Conservation (phyloP, 2,113 vertebrate species). For the Xerus inauris region DNA sequence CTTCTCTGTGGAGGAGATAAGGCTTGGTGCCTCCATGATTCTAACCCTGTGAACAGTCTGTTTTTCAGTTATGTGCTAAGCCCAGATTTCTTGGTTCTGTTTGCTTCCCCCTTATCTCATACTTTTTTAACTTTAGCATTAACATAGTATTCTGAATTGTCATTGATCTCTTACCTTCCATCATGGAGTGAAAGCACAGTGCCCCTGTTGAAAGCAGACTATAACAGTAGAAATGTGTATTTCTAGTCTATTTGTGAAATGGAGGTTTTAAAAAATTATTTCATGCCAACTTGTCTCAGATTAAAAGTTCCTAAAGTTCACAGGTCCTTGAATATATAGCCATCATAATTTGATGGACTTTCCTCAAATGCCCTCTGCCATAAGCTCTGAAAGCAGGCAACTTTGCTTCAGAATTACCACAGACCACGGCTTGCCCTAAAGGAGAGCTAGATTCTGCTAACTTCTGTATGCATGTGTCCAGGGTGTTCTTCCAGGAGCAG, state of each 20-base stretch:
- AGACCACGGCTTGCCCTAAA: slow-evolving; percentile 77
- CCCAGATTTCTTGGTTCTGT: neutral
- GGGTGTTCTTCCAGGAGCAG: slow-evolving; percentile 55
- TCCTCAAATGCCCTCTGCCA: slow-evolving; percentile 26
- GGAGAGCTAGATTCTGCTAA: slow-evolving; percentile 75
- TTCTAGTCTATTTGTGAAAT: slow-evolving; percentile 60
- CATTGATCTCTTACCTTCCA: neutral
- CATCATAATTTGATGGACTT: slow-evolving; percentile 70
- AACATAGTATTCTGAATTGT: neutral
- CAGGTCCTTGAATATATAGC: slow-evolving; percentile 72
- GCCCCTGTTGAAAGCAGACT: neutral
- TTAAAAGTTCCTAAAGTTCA: slow-evolving; percentile 67
- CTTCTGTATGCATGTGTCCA: slow-evolving; percentile 39
- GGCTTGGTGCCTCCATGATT: neutral
- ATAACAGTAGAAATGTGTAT: neutral
- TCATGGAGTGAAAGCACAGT: neutral
- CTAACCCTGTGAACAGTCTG: neutral
- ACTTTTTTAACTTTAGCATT: neutral
- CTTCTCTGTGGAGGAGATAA: neutral
- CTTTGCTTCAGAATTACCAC: slow-evolving; percentile 77
- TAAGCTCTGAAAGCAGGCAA: slow-evolving; percentile 71
- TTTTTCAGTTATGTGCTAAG: neutral
- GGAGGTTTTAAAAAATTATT: slow-evolving; percentile 63
- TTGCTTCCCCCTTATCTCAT: neutral
- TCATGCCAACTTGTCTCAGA: slow-evolving; percentile 53